Evolutionary conservation across 2,888 invertebrate species (phyloP), one percentile per base, ranked within the genome.

Genomic region (Amphipoea lucens): DNA sequence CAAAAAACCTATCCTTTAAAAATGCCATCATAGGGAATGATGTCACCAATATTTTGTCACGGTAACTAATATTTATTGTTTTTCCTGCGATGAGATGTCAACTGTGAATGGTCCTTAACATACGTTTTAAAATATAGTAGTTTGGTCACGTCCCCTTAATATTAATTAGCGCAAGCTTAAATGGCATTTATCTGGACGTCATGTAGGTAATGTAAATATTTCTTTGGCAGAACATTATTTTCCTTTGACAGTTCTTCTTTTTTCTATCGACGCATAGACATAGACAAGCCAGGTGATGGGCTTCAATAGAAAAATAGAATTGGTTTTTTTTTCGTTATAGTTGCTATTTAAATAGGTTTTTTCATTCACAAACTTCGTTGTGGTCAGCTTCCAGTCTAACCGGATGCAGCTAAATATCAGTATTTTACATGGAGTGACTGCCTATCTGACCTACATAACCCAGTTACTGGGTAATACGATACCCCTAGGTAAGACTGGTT

Each of bases 141-240:
- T 72, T 76, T 20, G 23, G 23, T 68, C 81, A 76, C 71, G 73
- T 78, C 36, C 54, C 23, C 62, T 79, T 69, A 65, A 68, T 79
- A 73, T 75, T 87, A 81, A 84, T 87, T 87, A 84, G 60, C 20
- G 68, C 17, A 63, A 74, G 29, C 68, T 54, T 63, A 72, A 72
- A 74, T 70, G 67, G 63, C 54, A 68, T 75, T 79, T 79, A 80
- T 71, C 23, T 67, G 48, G n/a, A 67, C 72, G 65, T 75, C 70
- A 66, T 69, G 68, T 66, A 7, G 40, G 7, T 40, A 73, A 45
- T 75, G 62, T 62, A 69, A 75, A 75, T 86, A 75, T 77, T 70
- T 72, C 40, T 20, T 54, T 29, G 60, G 12, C 29, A 71, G 51
- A 48, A 72, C 45, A 65, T 76, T 65, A 68, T 36, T 74, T 82